Conservation (phyloP, 2,113 vertebrate species). For the Tricholaema leucomelas region DNA sequence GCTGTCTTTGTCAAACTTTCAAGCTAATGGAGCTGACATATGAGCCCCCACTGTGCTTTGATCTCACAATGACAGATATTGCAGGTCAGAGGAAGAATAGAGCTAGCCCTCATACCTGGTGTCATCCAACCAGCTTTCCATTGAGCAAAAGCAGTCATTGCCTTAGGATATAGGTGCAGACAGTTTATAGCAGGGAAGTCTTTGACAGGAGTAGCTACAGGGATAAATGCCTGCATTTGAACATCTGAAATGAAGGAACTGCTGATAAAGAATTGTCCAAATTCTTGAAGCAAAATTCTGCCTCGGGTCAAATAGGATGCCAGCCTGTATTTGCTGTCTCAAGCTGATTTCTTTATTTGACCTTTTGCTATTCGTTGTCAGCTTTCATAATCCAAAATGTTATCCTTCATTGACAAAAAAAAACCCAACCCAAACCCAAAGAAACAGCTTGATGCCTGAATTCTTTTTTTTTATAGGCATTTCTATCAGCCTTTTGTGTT, state of each 20-base stretch:
- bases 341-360: conserved; percentile 54
- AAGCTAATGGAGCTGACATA: conserved; percentile 20
- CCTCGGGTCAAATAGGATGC: not conserved
- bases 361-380: conserved; percentile 49
- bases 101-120: not conserved
- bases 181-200: conserved; percentile 39
- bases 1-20: not conserved
- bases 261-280: conserved; percentile 50
- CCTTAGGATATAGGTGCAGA: conserved; percentile 60
- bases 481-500: not conserved
- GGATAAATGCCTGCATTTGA: conserved; percentile 60
- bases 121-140: conserved; percentile 6
- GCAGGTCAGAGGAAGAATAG: conserved; percentile 26
- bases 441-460: not conserved
- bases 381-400: conserved; percentile 10
- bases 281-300: conserved; percentile 26
- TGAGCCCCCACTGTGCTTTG: conserved; percentile 40
- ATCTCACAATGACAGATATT: conserved; percentile 43
- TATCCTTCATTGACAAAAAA: not conserved
- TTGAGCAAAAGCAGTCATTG: not conserved
- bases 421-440: not conserved
- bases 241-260: conserved; percentile 54
- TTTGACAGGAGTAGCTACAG: conserved; percentile 60
- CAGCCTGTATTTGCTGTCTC: conserved; percentile 45
- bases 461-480: not conserved